phyloP scores from a whole-genome alignment of 2,888 invertebrate genomes.

The Thymelicus lineola region DNA sequence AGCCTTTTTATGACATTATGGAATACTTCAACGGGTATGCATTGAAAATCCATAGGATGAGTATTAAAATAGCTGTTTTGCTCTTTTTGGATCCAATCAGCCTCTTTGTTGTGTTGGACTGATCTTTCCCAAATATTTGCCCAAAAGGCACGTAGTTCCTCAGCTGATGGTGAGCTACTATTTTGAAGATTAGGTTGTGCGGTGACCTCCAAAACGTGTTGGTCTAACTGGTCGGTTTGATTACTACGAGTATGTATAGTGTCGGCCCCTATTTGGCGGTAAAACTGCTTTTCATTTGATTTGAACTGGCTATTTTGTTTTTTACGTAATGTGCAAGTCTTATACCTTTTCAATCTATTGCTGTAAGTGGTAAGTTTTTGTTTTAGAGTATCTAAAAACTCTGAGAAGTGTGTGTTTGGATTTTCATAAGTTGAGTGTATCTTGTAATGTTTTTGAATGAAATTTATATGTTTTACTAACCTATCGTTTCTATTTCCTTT shows the following conservation, averaged over 20 bases:
- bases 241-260: not conserved
- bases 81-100: conserved; percentile 5
- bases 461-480: not conserved
- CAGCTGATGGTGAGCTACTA: not conserved
- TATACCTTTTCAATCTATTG: conserved; percentile 6
- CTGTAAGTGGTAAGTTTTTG: conserved; percentile 3
- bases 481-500: conserved; percentile 1
- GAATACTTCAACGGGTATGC: not conserved
- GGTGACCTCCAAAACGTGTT: not conserved
- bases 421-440: conserved; percentile 8
- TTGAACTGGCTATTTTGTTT: not conserved
- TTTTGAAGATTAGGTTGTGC: not conserved
- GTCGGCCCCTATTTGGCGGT: conserved; percentile 5
- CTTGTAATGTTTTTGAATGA: conserved; percentile 5
- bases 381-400: conserved; percentile 14
- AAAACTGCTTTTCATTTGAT: conserved; percentile 4
- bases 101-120: not conserved
- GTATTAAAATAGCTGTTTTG: not conserved
- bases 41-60: not conserved
- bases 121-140: conserved; percentile 1
- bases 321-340: conserved; percentile 2
- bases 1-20: conserved; percentile 8
- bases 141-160: not conserved
- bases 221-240: not conserved
- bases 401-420: not conserved